These are phyloP conservation scores for Apocheima hispidaria DNA, from an alignment of 2,888 invertebrate genomes.

Conservation along the genomic window DNA sequence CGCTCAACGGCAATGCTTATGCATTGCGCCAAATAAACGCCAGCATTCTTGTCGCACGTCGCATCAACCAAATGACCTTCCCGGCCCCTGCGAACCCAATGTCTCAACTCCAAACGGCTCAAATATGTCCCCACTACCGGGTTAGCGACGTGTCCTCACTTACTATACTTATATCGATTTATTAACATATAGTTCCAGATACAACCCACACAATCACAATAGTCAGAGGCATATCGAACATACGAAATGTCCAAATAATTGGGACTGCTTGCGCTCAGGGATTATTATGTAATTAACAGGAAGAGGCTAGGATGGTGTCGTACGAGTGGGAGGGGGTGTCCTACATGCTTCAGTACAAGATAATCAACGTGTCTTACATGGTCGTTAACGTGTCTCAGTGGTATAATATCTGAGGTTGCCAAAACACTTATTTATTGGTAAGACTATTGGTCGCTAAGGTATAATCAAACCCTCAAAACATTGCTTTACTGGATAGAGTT, in stretches of 20 bases:
- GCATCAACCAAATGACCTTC: no score
- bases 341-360: conserved; percentile 14
- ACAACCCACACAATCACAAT: not conserved
- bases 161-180: no score
- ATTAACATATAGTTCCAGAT: not conserved
- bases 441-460: not conserved
- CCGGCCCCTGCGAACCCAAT: no score
- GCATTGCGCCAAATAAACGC: no score
- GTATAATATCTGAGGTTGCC: conserved; percentile 2
- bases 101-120: no score
- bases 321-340: not conserved
- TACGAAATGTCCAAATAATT: conserved; percentile 30
- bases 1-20: no score
- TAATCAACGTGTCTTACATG: conserved; percentile 35
- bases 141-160: no score
- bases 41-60: no score
- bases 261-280: conserved; percentile 28
- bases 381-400: conserved; percentile 17
- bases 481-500: not conserved
- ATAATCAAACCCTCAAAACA: not conserved
- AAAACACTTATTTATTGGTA: not conserved
- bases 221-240: not conserved
- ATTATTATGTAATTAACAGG: conserved; percentile 39
- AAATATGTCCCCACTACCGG: no score
- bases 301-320: conserved; percentile 13